phyloP scores from a whole-genome alignment of 2,797 vertebrate genomes.

The Muraenolepis orangiensis region DNA sequence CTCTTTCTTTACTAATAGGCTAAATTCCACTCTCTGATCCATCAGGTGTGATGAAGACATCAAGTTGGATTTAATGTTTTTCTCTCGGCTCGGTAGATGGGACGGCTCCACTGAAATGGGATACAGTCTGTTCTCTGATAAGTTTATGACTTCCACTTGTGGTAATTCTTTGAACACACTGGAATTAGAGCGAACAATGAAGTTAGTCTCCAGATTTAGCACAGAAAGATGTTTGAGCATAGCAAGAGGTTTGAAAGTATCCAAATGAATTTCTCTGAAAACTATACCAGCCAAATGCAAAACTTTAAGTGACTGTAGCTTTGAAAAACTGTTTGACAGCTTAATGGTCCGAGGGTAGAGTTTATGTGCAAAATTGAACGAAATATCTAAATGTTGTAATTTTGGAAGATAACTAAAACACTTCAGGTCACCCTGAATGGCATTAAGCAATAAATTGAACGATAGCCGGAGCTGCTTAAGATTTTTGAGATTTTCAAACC shows the following conservation, averaged over 20 bases:
- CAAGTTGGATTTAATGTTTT: slow-evolving; percentile 14
- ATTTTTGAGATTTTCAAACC: slow-evolving; percentile 76
- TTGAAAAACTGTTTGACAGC: slow-evolving; percentile 78
- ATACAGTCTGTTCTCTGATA: slow-evolving; percentile 80
- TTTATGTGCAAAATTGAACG: slow-evolving; percentile 83
- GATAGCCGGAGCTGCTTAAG: slow-evolving; percentile 79
- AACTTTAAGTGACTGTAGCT: slow-evolving; percentile 70
- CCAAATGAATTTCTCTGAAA: slow-evolving; percentile 73
- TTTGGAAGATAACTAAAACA: slow-evolving; percentile 73
- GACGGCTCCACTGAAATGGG: slow-evolving; percentile 39
- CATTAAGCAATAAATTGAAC: slow-evolving; percentile 78
- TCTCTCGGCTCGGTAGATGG: fast-evolving
- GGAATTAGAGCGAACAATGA: slow-evolving; percentile 80
- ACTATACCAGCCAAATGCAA: slow-evolving; percentile 82
- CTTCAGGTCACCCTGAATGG: slow-evolving; percentile 65
- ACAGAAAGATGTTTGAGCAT: slow-evolving; percentile 75
- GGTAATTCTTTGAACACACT: slow-evolving; percentile 63
- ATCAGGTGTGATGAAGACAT: slow-evolving; percentile 29
- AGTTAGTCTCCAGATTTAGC: slow-evolving; percentile 87
- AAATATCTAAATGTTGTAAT: slow-evolving; percentile 80
- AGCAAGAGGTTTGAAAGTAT: slow-evolving; percentile 67
- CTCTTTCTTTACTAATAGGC: slow-evolving; percentile 62
- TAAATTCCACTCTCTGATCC: slow-evolving; percentile 28
- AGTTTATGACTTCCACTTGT: slow-evolving; percentile 70
- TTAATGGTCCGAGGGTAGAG: slow-evolving; percentile 70